A percentile compares a stretch with the other conserved stretches of the same genome.
Conservation (phyloP, 2,797 vertebrate genomes). For the Acropternis orthonyx region DNA sequence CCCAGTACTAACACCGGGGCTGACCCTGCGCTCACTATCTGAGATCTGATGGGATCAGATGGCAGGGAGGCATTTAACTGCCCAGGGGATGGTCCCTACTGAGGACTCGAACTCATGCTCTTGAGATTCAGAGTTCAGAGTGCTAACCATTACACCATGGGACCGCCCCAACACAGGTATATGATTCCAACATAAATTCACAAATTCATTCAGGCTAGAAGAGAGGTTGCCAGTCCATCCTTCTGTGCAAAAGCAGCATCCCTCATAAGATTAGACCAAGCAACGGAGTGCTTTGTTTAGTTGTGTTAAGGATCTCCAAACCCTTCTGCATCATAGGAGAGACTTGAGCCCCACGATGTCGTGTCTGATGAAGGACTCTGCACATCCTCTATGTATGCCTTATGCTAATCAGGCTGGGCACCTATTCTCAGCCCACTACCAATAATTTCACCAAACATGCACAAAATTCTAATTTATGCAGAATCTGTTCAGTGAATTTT, state of each 20-base stretch:
- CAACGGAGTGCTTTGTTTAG: not conserved
- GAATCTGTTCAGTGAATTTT: not conserved
- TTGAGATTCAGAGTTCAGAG: no score
- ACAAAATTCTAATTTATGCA: not conserved
- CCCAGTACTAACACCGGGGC: no score
- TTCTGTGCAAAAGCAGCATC: not conserved
- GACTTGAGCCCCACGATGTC: not conserved
- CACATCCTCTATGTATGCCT: not conserved
- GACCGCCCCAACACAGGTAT: no score
- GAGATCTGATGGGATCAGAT: no score
- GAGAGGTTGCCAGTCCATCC: not conserved
- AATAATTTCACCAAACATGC: not conserved
- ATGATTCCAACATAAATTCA: not conserved
- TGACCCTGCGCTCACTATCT: no score
- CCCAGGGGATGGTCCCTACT: no score
- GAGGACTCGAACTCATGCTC: no score
- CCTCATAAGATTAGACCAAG: not conserved
- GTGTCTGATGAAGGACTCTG: not conserved
- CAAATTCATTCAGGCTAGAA: not conserved
- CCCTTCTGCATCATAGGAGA: not conserved
- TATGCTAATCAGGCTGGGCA: not conserved
- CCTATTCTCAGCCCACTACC: not conserved
- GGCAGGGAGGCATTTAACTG: no score
- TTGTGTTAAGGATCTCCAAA: not conserved
- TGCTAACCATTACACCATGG: no score